A percentile compares a stretch with the other conserved stretches of the same genome.
Evolutionary conservation across 2,888 invertebrate genomes (phyloP).

Genomic region (Drosophila stalkeri): DNA sequence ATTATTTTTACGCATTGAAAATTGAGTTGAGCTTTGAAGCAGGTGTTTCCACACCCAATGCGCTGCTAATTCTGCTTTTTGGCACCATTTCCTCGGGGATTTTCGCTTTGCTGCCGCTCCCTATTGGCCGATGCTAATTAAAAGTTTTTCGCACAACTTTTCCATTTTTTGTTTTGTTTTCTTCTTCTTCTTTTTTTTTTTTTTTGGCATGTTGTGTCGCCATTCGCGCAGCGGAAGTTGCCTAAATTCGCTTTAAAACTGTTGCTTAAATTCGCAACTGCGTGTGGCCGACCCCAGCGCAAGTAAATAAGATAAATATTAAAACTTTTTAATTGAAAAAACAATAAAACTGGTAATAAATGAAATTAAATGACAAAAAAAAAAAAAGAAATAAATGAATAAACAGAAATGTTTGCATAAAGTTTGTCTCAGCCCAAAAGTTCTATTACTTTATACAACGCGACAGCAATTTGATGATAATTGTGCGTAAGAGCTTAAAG

Average conservation of each 20-base stretch:
- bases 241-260: slow-evolving; percentile 41
- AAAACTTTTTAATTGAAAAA: slow-evolving; percentile 76
- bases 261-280: slow-evolving; percentile 29
- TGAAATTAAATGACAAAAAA: slow-evolving; percentile 56
- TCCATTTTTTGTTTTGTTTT: not conserved
- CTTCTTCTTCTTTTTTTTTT: not conserved
- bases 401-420: slow-evolving; percentile 10
- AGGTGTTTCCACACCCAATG: slow-evolving; percentile 29
- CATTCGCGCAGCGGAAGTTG: slow-evolving; percentile 43
- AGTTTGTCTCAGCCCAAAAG: not conserved
- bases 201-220: slow-evolving; percentile 25
- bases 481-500: not conserved
- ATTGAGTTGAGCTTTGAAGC: slow-evolving; percentile 36
- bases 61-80: slow-evolving; percentile 13
- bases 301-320: slow-evolving; percentile 52
- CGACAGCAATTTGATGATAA: not conserved
- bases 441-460: not conserved
- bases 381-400: not conserved
- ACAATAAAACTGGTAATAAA: slow-evolving; percentile 77
- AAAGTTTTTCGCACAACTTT: slow-evolving; percentile 73
- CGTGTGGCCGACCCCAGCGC: not conserved
- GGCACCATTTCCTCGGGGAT: slow-evolving; percentile 23
- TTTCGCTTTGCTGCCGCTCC: slow-evolving; percentile 14
- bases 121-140: slow-evolving; percentile 66
- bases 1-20: slow-evolving; percentile 50